Evolutionary conservation across 2,888 invertebrate species (phyloP).

Genomic region (Spisula solida): DNA sequence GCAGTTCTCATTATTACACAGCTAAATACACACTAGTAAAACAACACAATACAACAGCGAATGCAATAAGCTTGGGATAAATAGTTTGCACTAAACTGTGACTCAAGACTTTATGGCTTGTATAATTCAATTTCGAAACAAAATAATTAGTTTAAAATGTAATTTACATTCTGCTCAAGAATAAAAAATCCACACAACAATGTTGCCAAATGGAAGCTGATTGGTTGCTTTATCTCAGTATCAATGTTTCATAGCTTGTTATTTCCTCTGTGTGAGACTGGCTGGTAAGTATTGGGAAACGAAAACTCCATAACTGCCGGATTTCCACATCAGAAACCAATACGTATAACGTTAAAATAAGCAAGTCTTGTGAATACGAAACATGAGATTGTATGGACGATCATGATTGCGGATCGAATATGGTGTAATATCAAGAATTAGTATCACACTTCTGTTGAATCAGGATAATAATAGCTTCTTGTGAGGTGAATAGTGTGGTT

Average conservation of each 20-base stretch:
- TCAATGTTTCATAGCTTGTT: not conserved
- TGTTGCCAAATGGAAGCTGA: too few relatives aligned
- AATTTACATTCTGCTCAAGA: too few relatives aligned
- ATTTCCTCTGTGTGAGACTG: not conserved
- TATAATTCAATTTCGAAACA: too few relatives aligned
- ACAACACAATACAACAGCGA: too few relatives aligned
- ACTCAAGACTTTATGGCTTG: too few relatives aligned
- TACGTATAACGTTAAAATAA: not conserved
- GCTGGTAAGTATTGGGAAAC: constrained; percentile 5
- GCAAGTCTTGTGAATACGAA: constrained; percentile 17
- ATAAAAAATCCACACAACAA: too few relatives aligned
- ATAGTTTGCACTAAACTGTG: too few relatives aligned
- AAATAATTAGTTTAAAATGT: too few relatives aligned
- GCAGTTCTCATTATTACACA: too few relatives aligned
- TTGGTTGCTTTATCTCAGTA: not conserved
- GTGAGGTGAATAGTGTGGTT: not conserved
- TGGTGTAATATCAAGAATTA: not conserved
- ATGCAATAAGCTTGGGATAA: too few relatives aligned
- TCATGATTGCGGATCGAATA: not conserved
- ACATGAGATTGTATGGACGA: not conserved
- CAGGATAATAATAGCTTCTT: not conserved
- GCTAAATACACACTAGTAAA: too few relatives aligned
- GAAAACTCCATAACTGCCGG: not conserved
- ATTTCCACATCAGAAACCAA: constrained; percentile 13
- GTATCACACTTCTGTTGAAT: not conserved